Evolutionary conservation across 2,797 vertebrate species (phyloP).

Genomic region (Meda fulgida): DNA sequence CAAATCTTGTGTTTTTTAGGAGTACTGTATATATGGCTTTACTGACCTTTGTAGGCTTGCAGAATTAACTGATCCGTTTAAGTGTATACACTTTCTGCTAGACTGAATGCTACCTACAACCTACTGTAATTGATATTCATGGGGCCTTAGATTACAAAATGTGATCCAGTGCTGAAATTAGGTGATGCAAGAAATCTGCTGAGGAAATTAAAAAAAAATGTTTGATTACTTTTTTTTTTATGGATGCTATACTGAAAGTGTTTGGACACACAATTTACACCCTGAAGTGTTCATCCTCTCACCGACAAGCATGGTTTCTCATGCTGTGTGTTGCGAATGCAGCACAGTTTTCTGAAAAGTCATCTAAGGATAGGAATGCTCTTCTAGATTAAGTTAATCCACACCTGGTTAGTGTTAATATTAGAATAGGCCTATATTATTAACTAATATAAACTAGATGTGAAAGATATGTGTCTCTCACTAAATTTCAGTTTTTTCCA

Average conservation of each 20-base stretch:
- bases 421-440: background rate
- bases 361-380: background rate
- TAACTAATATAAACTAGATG: background rate
- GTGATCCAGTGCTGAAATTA: background rate
- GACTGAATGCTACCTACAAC: conserved; percentile 1
- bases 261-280: background rate
- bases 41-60: background rate
- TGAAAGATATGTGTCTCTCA: background rate
- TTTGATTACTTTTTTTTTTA: conserved; percentile 5
- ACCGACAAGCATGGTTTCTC: background rate
- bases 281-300: background rate
- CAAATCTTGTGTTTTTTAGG: background rate
- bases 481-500: background rate
- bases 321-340: background rate
- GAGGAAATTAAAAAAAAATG: background rate
- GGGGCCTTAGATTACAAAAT: conserved; percentile 5
- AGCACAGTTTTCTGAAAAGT: background rate
- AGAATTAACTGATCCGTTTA: background rate
- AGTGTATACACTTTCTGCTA: conserved; percentile 6
- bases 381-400: conserved; percentile 11
- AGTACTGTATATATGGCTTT: background rate
- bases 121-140: background rate
- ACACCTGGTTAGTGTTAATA: background rate
- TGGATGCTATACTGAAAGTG: background rate
- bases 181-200: conserved; percentile 17